Evolutionary conservation across 2,888 invertebrate species (phyloP).

Genomic region (Trachelus tabidus): DNA sequence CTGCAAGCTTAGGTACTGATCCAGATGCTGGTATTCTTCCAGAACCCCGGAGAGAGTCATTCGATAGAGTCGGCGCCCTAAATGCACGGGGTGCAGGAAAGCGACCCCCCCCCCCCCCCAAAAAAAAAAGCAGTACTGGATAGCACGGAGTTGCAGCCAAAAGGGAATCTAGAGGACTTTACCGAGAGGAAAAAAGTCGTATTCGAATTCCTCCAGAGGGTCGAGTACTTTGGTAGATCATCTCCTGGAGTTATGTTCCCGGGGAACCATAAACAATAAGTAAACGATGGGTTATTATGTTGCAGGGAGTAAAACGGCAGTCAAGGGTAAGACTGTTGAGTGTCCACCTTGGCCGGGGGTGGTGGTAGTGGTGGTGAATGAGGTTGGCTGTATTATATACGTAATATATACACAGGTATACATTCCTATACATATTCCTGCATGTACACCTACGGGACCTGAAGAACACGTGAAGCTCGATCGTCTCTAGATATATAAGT

Average conservation of each 20-base stretch:
- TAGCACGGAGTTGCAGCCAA: not conserved
- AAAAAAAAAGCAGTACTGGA: constrained; percentile 11
- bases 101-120: not conserved
- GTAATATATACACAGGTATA: not conserved
- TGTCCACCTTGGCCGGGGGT: not conserved
- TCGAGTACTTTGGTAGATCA: constrained; percentile 3
- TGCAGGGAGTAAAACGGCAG: constrained; percentile 22
- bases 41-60: constrained; percentile 47
- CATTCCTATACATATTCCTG: not conserved
- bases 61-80: constrained; percentile 28
- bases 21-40: not conserved
- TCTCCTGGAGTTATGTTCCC: constrained; percentile 9
- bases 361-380: not conserved
- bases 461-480: constrained; percentile 37
- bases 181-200: not conserved
- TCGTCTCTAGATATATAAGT: constrained; percentile 62
- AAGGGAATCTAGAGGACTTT: constrained; percentile 9
- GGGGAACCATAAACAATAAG: constrained; percentile 45
- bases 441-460: not conserved
- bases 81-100: constrained; percentile 21
- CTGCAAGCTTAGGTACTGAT: not conserved
- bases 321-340: constrained; percentile 2
- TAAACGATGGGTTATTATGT: constrained; percentile 50
- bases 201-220: not conserved
- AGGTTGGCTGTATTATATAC: not conserved